Percentiles rank a stretch among this genome's conserved stretches.
Evolutionary conservation across 2,888 invertebrate genomes (phyloP).

Genomic region (Meteorus cinctellus): DNA sequence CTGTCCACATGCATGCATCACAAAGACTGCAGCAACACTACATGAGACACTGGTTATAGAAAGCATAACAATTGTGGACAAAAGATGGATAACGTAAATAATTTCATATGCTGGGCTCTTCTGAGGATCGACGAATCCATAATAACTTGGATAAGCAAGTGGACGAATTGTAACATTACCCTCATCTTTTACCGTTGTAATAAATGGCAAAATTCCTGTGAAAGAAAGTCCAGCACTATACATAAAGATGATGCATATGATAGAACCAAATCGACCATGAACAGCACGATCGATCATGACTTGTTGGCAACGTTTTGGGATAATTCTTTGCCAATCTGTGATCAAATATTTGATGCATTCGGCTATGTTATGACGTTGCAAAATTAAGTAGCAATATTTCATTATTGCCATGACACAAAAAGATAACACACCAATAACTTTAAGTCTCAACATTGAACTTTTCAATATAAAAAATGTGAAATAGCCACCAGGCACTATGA

Average conservation of each 20-base stretch:
- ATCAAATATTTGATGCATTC: conserved; percentile 56
- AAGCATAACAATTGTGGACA: conserved; percentile 56
- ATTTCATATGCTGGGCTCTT: conserved; percentile 57
- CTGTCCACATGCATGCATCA: conserved; percentile 60
- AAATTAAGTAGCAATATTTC: conserved; percentile 55
- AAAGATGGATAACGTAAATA: conserved; percentile 53
- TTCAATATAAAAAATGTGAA: conserved; percentile 55
- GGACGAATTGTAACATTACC: conserved; percentile 52
- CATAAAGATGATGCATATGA: conserved; percentile 52
- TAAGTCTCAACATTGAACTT: conserved; percentile 49
- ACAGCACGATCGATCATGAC: conserved; percentile 56
- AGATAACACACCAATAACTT: conserved; percentile 59
- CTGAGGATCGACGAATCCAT: conserved; percentile 54
- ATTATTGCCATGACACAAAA: conserved; percentile 58
- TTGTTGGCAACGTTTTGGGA: conserved; percentile 40
- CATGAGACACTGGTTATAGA: conserved; percentile 55
- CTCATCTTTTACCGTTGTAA: background rate
- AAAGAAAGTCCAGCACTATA: conserved; percentile 56
- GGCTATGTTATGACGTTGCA: conserved; percentile 48
- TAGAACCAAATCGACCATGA: conserved; percentile 53
- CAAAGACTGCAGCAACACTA: conserved; percentile 55
- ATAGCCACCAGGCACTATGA: conserved; percentile 58
- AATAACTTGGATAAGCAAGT: conserved; percentile 57
- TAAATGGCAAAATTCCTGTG: conserved; percentile 52
- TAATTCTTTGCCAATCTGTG: conserved; percentile 54